Conservation (phyloP, 2,888 invertebrate species). For the Zaprionus bogoriensis region DNA sequence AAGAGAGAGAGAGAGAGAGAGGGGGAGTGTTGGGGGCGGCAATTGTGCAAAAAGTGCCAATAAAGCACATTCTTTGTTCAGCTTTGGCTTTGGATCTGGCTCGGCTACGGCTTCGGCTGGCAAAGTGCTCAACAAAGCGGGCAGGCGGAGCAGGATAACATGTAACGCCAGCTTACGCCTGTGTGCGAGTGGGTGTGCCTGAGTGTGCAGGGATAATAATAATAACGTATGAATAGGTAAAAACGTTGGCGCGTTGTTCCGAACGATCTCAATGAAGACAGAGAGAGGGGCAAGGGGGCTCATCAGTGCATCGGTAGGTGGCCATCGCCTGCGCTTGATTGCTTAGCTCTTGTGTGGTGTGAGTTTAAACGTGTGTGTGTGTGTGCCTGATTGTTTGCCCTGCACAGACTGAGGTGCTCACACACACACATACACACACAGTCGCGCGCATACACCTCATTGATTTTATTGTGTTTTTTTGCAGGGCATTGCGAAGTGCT, state of each 20-base stretch:
- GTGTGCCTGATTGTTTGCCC: slow-evolving; percentile 50
- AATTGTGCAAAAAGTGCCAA: slow-evolving; percentile 81
- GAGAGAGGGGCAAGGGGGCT: slow-evolving; percentile 15
- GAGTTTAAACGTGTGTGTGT: slow-evolving; percentile 42
- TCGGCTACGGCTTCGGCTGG: slow-evolving; percentile 49
- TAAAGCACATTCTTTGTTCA: slow-evolving; percentile 82
- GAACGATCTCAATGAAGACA: slow-evolving; percentile 19
- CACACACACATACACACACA: too few species aligned
- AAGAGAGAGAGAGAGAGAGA: not conserved
- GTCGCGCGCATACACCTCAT: slow-evolving; percentile 76
- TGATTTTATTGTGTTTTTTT: slow-evolving; percentile 80
- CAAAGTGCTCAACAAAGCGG: slow-evolving; percentile 79
- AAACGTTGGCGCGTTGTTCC: slow-evolving; percentile 52
- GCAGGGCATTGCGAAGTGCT: slow-evolving; percentile 70
- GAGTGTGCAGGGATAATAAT: slow-evolving; percentile 73
- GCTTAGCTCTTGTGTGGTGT: slow-evolving; percentile 62
- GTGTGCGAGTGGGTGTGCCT: slow-evolving; percentile 39
- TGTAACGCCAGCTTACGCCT: slow-evolving; percentile 27
- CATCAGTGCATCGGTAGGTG: slow-evolving; percentile 67
- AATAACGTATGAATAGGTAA: slow-evolving; percentile 80
- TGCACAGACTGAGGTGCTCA: slow-evolving; percentile 57
- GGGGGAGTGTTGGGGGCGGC: slow-evolving; percentile 27
- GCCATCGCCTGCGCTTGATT: slow-evolving; percentile 68
- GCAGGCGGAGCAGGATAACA: slow-evolving; percentile 55
- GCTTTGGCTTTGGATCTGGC: slow-evolving; percentile 33